Evolutionary conservation across 2,113 vertebrate genomes (phyloP), one percentile per base, ranked within the genome.

Genomic region (Paramisgurnus dabryanus): DNA sequence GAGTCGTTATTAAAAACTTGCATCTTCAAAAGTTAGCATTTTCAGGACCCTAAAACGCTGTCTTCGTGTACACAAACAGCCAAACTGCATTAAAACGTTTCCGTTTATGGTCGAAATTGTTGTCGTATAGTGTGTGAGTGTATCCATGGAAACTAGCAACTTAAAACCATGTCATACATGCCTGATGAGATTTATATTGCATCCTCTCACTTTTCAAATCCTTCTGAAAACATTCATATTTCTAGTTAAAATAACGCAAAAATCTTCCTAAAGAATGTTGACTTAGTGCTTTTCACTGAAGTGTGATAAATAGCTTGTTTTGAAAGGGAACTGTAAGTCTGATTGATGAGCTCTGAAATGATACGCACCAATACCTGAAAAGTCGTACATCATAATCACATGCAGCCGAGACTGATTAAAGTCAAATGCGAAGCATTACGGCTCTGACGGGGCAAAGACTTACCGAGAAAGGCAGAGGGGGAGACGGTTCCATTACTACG

Each of bases 401-500:
- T 57, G 41, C n/a, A 69, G 53, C 60, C 61, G 63, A 70, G 78
- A 66, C 63, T 41, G 80, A 60, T 55, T 77, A 49, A 64, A 49
- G 17, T 82, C 27, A 22, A 68, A 49, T 55, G 11, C 58, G 55
- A 67, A 78, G 65, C 49, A 39, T 45, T 60, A 74, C 45, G 8
- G 43, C 69, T 41, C 12, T 39, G 39, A 72, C 61, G 39, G 73
- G 55, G 68, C 8, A 22, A 58, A 17, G 41, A 64, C 91, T 93
- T 89, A 96, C 96, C 96, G 41, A 97, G 93, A 87, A 96, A 96
- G 86, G 96, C 96, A 0, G 96, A 97, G 6, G 96, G 95, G 12
- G 96, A 97, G 64, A 97, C 96, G 0, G 96, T 97, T 80, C 96
- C 96, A 12, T 97, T 97, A 93, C 95, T 96, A 65, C 95, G 94